Base-by-base conservation (phyloP, 2,888 invertebrate genomes). In the Dicranocentrus wangi region DNA sequence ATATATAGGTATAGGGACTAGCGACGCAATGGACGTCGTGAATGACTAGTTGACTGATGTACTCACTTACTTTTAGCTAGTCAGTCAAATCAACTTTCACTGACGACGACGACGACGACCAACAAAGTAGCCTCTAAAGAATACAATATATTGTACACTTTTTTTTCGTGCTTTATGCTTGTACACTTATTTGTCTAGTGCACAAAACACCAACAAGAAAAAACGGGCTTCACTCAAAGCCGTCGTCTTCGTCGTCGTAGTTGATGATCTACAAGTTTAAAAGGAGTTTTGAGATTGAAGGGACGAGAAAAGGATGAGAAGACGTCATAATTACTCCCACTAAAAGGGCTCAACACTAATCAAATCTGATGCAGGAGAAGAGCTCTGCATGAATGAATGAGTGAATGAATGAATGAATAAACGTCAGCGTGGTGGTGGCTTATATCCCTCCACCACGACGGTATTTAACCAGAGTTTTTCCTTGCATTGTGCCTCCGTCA, bases 281-380 rank as follows among this genome's bases (percentile, higher is more conserved):
- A 27, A 63, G 23, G 42, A 60, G n/a, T 27, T n/a, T 15, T 60
- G 47, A 28, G 63, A 65, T 55, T 66, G 65, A 58, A 55, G 53
- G 42, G 42, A 66, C 28, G 55, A 72, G 58, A 42, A 42, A 66
- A 73, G 25, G 66, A 75, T 39, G 55, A 51, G n/a, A n/a, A n/a
- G 66, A 66, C 75, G 66, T 76, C 58, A 53, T 76, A 76, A 76
- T 76, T 76, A 76, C 58, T 76, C 66, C 55, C 58, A 68, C 68
- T 68, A 58, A 68, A 76, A 76, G 28, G 58, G 60, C 68, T 76
- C 58, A 28, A 42, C 55, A 27, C 65, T 39, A 65, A 75, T 65
- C 63, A 73, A 65, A 53, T 75, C 63, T 55, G 32, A 75, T 58
- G 75, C 66, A 65, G 39, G 75, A 58, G 10, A 32, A n/a, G n/a